Conservation (phyloP, 2,113 vertebrate species). For the Stercorarius parasiticus region DNA sequence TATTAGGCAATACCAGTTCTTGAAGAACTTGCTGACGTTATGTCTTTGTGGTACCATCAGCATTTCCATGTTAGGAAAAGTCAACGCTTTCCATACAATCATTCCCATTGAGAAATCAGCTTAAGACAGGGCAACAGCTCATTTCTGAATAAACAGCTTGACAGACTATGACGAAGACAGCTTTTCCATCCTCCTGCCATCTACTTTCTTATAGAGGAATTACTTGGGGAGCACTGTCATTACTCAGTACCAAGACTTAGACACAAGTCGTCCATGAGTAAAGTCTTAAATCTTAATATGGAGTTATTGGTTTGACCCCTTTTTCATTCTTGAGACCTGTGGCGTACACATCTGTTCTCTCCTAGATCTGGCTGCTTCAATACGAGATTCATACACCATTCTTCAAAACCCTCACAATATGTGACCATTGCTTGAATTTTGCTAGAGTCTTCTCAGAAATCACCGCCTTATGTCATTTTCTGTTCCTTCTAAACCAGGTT, state of each 20-base stretch:
- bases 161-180: not conserved
- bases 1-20: not conserved
- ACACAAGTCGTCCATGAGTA: not conserved
- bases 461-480: accelerated
- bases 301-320: not conserved
- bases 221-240: not conserved
- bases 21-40: not conserved
- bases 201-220: not conserved
- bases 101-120: not conserved
- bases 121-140: not conserved
- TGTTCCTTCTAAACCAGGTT: not conserved
- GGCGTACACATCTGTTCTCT: not conserved
- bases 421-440: not conserved
- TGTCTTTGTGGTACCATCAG: not conserved
- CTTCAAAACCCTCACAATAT: not conserved
- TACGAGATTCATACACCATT: accelerated
- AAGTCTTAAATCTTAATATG: not conserved
- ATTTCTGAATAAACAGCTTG: not conserved
- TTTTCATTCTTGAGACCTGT: not conserved
- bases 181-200: not conserved
- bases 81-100: not conserved
- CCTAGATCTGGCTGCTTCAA: not conserved
- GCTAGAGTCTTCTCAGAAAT: not conserved
- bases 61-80: not conserved
- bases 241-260: not conserved